phyloP scores from a whole-genome alignment of 2,888 invertebrate genomes.

The Zhengitettix transpicula region DNA sequence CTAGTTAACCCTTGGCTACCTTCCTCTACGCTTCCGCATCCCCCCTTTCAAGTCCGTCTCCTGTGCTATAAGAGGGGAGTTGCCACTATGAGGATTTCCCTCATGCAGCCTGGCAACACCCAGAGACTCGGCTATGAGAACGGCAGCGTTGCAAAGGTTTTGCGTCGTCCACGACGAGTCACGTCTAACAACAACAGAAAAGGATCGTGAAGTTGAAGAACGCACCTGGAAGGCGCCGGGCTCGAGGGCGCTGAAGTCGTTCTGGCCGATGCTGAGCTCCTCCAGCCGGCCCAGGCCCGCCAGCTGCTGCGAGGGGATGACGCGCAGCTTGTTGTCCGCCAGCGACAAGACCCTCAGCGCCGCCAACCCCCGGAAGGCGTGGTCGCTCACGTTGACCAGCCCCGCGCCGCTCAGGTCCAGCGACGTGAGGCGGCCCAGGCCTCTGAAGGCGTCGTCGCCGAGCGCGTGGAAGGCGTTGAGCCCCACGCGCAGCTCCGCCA shows the following conservation, averaged over 20 bases:
- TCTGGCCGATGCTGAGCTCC: constrained; percentile 67
- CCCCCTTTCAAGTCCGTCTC: no score
- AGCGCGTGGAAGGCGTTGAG: constrained; percentile 63
- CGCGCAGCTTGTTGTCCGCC: constrained; percentile 58
- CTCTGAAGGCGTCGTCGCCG: constrained; percentile 57
- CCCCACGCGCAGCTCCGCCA: constrained; percentile 73
- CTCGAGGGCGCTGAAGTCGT: constrained; percentile 53
- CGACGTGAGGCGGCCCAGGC: constrained; percentile 54
- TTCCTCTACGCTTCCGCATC: no score
- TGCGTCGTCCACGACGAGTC: no score
- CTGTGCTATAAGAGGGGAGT: no score
- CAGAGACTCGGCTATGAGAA: no score
- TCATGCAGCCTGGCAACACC: no score
- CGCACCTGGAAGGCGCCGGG: constrained; percentile 44
- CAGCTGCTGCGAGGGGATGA: constrained; percentile 59
- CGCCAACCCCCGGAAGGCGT: constrained; percentile 52
- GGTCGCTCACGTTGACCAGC: constrained; percentile 57
- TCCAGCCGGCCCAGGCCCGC: constrained; percentile 52
- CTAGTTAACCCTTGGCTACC: no score
- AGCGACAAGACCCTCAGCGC: constrained; percentile 61
- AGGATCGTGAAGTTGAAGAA: no score
- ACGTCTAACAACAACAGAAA: no score
- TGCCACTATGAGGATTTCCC: no score
- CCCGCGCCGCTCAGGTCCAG: constrained; percentile 69
- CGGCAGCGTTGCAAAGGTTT: no score